These are phyloP conservation scores for Sinocyclocheilus anophthalmus DNA, from an alignment of 2,113 vertebrate species.

Conservation along the genomic window DNA sequence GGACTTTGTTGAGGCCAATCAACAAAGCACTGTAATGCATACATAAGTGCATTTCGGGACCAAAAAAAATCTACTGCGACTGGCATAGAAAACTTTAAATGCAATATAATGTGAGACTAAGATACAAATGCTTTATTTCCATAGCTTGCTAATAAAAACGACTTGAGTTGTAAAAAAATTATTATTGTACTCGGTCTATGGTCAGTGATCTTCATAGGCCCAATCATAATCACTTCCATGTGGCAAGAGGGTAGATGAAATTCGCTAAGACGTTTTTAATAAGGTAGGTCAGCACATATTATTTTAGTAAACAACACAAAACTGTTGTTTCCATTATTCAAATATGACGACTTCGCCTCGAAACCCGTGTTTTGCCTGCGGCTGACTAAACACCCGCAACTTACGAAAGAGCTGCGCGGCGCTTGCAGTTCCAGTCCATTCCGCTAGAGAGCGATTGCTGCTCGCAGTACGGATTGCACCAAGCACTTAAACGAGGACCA, in stretches of 20 bases:
- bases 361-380: slow-evolving; percentile 19
- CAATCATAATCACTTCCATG: slow-evolving; percentile 1
- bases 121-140: not conserved
- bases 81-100: not conserved
- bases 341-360: not conserved
- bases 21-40: not conserved
- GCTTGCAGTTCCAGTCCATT: not conserved
- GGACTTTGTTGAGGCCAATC: not conserved
- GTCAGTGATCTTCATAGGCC: not conserved
- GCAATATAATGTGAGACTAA: not conserved
- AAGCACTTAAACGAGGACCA: slow-evolving; percentile 75
- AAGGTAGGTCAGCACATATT: not conserved
- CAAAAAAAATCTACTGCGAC: not conserved
- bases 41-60: not conserved
- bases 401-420: slow-evolving; percentile 57
- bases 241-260: not conserved
- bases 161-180: not conserved
- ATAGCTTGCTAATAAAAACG: not conserved
- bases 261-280: not conserved
- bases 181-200: not conserved
- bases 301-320: not conserved
- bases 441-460: slow-evolving; percentile 72
- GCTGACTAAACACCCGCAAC: slow-evolving; percentile 48
- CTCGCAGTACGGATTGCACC: slow-evolving; percentile 67
- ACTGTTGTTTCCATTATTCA: not conserved